These are phyloP conservation scores for Eleutherodactylus coqui DNA, from an alignment of 2,797 vertebrate species.

Conservation along the genomic window DNA sequence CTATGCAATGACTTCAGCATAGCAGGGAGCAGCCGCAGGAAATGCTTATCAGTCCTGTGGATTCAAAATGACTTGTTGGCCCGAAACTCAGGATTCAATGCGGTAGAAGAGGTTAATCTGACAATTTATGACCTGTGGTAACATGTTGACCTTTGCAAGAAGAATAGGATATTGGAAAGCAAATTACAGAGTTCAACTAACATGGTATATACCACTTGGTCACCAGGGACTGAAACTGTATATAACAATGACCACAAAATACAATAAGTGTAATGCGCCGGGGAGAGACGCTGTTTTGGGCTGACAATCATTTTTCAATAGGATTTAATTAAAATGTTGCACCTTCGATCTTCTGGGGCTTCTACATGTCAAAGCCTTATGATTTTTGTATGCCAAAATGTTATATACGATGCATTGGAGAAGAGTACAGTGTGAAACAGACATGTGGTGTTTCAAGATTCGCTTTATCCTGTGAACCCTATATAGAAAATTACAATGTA, in stretches of 20 bases:
- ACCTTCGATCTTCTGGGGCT: no score
- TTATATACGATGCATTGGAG: no score
- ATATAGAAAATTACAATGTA: no score
- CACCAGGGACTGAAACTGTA: background rate
- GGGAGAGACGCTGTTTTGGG: no score
- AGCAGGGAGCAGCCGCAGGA: background rate
- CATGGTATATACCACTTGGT: background rate
- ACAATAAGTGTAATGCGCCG: no score
- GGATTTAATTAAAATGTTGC: no score
- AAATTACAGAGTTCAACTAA: background rate
- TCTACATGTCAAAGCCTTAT: no score
- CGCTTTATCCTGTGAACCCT: no score
- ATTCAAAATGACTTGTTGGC: background rate
- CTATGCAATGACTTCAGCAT: background rate
- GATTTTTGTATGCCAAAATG: no score
- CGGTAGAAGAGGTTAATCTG: background rate
- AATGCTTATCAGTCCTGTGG: background rate
- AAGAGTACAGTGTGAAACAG: no score
- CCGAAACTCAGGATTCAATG: background rate
- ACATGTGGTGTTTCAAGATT: no score
- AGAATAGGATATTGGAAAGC: background rate
- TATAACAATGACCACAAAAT: background rate
- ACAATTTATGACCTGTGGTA: background rate
- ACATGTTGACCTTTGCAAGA: background rate
- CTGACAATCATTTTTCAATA: no score